Evolutionary conservation across 2,113 vertebrate genomes (phyloP), one percentile per base, ranked within the genome.

Genomic region (Mus musculus): DNA sequence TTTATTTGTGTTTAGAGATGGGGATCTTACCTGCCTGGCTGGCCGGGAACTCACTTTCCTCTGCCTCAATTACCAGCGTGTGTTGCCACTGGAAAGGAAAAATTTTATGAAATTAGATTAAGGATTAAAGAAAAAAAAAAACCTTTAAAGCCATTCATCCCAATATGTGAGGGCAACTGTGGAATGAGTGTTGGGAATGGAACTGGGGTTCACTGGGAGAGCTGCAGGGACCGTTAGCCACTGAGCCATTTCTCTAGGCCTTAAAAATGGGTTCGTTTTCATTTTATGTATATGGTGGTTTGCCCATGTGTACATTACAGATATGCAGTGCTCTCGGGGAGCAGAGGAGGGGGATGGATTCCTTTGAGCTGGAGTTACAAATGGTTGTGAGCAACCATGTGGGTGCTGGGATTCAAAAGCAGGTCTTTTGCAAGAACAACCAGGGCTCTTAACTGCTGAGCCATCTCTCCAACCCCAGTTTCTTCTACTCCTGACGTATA

Each of bases 151-250:
- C 71, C 46, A 87, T 65, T 81, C 26, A 80, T 92, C 93, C 76
- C 84, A 87, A 65, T 72, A 94, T 76, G 88, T 92, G 90, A 95
- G 63, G n/a, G 13, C 89, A 93, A 49, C 76, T 95, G 73, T 88
- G 63, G 42, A 54, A 20, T 19, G 49, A 33, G 49, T 33, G 28
- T 30, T 78, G 76, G 49, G 76, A 19, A 78, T 33, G 0, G 16
- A 78, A 33, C 76, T 78, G 7, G 16, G 46, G 49, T 33, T 49
- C 76, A 10, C 46, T 78, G 49, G 49, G 28, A 54, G 76, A 78
- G 26, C 46, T 52, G 28, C 49, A 33, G 33, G 49, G 28, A 54
- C 76, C 54, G 6, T 33, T 54, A 78, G 33, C 49, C 76, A 52
- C 76, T 52, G 76, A 52, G 76, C 28, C 49, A 14, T 39, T 7